phyloP scores from a whole-genome alignment of 1,140 invertebrate species.

The Drosophila ogumai region DNA sequence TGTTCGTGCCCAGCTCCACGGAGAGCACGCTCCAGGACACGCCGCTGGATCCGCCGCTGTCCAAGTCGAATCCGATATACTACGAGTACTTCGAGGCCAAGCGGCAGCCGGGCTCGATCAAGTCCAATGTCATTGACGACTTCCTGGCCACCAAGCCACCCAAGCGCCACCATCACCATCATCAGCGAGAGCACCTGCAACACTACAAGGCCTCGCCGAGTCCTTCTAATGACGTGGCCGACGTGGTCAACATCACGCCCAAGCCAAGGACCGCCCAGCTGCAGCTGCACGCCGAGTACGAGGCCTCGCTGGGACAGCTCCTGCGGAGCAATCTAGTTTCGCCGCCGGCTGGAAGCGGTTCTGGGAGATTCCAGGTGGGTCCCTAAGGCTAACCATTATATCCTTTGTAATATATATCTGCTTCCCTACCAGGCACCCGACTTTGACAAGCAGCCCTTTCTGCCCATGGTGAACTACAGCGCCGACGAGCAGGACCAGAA shows the following conservation, averaged over 20 bases:
- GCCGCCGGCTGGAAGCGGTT: slow-evolving; percentile 36
- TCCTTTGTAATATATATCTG: background rate
- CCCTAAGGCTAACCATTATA: too few species aligned
- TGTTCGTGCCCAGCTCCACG: slow-evolving; percentile 71
- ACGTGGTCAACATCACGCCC: slow-evolving; percentile 82
- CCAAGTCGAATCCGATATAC: slow-evolving; percentile 83
- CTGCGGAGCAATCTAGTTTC: slow-evolving; percentile 56
- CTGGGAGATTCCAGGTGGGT: slow-evolving; percentile 29
- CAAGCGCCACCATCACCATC: slow-evolving; percentile 51
- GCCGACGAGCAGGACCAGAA: slow-evolving; percentile 86
- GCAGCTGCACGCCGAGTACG: slow-evolving; percentile 65
- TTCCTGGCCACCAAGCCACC: slow-evolving; percentile 69
- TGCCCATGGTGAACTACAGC: slow-evolving; percentile 88
- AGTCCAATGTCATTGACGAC: slow-evolving; percentile 72
- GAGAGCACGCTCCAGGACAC: slow-evolving; percentile 31
- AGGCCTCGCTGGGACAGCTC: slow-evolving; percentile 59
- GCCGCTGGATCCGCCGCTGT: slow-evolving; percentile 47
- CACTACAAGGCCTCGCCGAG: slow-evolving; percentile 63
- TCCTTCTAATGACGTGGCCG: slow-evolving; percentile 50
- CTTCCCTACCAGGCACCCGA: slow-evolving; percentile 85
- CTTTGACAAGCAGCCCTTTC: slow-evolving; percentile 87
- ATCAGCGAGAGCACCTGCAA: slow-evolving; percentile 30
- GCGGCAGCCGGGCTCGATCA: slow-evolving; percentile 59
- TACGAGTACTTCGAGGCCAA: slow-evolving; percentile 84
- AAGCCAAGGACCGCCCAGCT: slow-evolving; percentile 75